phyloP scores from a whole-genome alignment of 2,113 vertebrate genomes.

The Pseudonaja textilis region DNA sequence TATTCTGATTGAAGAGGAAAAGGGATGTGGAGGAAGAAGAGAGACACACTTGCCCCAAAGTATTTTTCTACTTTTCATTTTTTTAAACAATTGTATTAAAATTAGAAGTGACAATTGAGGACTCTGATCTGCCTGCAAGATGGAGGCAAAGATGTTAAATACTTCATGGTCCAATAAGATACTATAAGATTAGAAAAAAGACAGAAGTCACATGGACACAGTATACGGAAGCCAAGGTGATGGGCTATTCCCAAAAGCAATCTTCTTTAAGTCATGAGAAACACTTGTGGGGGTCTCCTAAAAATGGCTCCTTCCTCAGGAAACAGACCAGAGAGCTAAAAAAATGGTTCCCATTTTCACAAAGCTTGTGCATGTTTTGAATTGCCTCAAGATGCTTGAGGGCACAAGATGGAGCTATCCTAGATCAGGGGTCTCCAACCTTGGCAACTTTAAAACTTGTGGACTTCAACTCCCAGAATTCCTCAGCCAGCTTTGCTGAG shows the following conservation, averaged over 20 bases:
- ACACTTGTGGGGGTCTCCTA: neutral
- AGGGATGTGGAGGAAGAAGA: too few relatives aligned
- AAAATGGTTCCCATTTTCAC: neutral
- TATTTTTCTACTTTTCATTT: too few relatives aligned
- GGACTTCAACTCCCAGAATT: too few relatives aligned
- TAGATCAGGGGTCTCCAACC: too few relatives aligned
- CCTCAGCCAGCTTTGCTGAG: too few relatives aligned
- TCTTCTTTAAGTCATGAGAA: neutral
- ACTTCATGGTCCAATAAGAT: neutral
- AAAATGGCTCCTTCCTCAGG: neutral
- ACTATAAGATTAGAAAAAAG: neutral
- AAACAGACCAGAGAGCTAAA: neutral
- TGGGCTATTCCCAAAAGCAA: neutral
- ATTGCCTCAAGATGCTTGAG: neutral
- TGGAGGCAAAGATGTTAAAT: neutral
- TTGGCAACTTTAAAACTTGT: too few relatives aligned
- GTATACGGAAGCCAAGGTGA: neutral
- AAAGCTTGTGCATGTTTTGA: neutral
- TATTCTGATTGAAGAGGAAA: too few relatives aligned
- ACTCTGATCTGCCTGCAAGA: neutral
- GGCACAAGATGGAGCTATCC: neutral
- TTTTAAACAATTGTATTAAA: neutral
- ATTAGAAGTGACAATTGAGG: neutral
- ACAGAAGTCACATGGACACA: neutral
- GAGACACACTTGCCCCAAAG: neutral